phyloP scores from a whole-genome alignment of 2,888 invertebrate genomes.

The Mythimna pallens region DNA sequence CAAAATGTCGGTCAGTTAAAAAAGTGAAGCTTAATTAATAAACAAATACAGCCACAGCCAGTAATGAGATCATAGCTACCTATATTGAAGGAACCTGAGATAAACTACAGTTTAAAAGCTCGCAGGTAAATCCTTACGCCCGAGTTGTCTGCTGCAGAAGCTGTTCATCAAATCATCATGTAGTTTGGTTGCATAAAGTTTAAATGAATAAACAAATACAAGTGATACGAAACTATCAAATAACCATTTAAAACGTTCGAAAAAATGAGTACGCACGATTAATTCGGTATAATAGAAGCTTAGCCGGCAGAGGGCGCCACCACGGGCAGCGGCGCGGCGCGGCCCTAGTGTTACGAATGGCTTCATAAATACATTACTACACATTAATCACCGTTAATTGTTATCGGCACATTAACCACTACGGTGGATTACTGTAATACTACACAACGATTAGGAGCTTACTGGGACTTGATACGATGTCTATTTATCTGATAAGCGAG shows the following conservation, averaged over 20 bases:
- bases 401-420: slow-evolving; percentile 32
- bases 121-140: too few species aligned
- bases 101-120: too few species aligned
- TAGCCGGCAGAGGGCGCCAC: neutral
- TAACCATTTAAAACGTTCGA: slow-evolving; percentile 18
- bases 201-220: slow-evolving; percentile 15
- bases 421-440: slow-evolving; percentile 20
- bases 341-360: slow-evolving; percentile 1
- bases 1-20: too few species aligned
- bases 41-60: too few species aligned
- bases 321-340: neutral
- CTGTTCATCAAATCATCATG: neutral
- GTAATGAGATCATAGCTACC: neutral
- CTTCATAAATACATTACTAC: slow-evolving; percentile 49
- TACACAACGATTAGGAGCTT: neutral
- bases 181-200: neutral
- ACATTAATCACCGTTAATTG: slow-evolving; percentile 42
- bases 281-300: slow-evolving; percentile 38
- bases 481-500: neutral
- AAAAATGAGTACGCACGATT: slow-evolving; percentile 27
- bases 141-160: neutral
- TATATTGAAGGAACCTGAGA: neutral
- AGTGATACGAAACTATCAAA: neutral
- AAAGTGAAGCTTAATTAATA: too few species aligned
- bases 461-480: neutral